These are phyloP conservation scores for Siniperca knerii DNA, from an alignment of 2,113 vertebrate species.

Conservation along the genomic window DNA sequence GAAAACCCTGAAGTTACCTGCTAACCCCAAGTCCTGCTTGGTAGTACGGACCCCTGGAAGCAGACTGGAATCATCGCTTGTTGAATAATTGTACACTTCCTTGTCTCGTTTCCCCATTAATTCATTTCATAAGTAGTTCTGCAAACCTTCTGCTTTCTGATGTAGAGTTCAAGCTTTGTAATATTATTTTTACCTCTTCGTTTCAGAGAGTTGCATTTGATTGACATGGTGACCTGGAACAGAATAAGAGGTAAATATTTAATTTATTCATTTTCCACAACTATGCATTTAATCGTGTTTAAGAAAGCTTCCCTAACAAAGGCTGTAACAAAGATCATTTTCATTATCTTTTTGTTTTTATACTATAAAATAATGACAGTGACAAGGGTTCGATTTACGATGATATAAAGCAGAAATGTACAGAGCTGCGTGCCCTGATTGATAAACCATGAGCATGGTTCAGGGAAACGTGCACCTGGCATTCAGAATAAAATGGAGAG, in stretches of 20 bases:
- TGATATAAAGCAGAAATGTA: too few species aligned
- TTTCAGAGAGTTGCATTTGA: constrained; percentile 91
- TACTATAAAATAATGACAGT: neutral
- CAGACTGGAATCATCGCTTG: neutral
- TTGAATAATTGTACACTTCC: neutral
- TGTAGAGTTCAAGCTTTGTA: neutral
- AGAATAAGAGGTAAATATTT: constrained; percentile 90
- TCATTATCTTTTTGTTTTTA: neutral
- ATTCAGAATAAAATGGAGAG: too few species aligned
- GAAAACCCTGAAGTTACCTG: too few species aligned
- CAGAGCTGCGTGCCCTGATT: too few species aligned
- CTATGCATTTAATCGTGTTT: neutral
- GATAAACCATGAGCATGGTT: too few species aligned
- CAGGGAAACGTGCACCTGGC: too few species aligned
- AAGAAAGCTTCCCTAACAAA: neutral
- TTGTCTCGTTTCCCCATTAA: neutral
- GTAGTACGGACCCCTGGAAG: neutral
- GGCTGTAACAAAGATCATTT: neutral
- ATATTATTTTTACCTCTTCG: neutral
- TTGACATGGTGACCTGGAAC: constrained; percentile 91
- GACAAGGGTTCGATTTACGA: too few species aligned
- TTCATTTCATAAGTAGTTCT: neutral
- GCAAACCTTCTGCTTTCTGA: neutral
- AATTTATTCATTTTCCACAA: neutral
- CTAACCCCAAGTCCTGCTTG: too few species aligned